Base-by-base conservation (phyloP, 1,140 invertebrate genomes). In the Drosophila pruinosa region DNA sequence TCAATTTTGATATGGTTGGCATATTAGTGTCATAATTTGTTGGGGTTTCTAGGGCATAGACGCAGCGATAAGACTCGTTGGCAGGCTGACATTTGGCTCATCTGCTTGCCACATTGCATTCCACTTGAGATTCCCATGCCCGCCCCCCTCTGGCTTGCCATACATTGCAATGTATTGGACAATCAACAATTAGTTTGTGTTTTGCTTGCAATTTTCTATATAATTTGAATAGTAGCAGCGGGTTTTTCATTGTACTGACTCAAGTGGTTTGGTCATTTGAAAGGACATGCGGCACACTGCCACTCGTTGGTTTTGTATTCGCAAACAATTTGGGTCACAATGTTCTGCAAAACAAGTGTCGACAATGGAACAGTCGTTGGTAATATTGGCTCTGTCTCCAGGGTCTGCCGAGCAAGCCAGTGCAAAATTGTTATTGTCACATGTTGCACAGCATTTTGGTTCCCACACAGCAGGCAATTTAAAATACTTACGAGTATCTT, bases 381-480 rank as follows among this genome's bases (percentile, higher is more conserved):
- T 28, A 56, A 56, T 78, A 45, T 56, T 43, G 47, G 3, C 48
- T 56, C 15, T 64, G 24, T 38, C 43, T 21, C n/a, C 17, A 0
- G n/a, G 8, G 38, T 19, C 43, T 12, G 17, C 17, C 39, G 10
- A 43, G 7, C 21, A 72, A 59, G 77, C 19, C 56, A 81, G 78
- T 54, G 78, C 78, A 61, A 81, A 85, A 68, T 75, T 62, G 48
- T 88, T 59, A 38, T 75, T 78, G 78, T 82, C 78, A 75, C 78
- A 82, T 86, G 82, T 77, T 75, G 75, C 73, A 73, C 73, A 72
- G 21, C 67, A 58, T 78, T 76, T 82, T 50, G 75, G 82, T 88
- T 88, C 82, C 82, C 82, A 88, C 82, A 88, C 82, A 88, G 82
- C 82, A 67, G 83, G 82, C 78, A 70, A 69, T 75, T 85, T 56